Base-by-base conservation (phyloP, 2,888 invertebrate genomes). In the Lithophane ornitopus region DNA sequence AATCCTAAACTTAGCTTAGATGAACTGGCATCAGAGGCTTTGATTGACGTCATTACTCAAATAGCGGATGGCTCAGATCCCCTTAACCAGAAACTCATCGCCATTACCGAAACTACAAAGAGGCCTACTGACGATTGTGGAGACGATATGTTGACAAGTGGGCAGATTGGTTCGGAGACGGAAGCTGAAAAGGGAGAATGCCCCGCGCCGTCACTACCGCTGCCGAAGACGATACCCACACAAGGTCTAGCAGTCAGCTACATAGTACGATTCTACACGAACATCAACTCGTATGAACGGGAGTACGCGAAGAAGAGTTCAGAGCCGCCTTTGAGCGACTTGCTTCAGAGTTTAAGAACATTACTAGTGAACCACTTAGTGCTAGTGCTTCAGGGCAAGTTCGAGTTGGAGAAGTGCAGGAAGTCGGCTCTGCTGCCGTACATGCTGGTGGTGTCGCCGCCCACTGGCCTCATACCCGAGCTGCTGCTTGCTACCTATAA, bases 281-380 rank as follows among this genome's bases (percentile, higher is more conserved):
- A 98, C 87, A 97, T 98, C 26, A 97, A 97, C 56, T 91, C 97
- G 0, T 98, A 98, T 91, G 98, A 98, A 92, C 95, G 98, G 86
- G 98, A 97, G 90, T 97, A 98, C 91, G 97, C 98, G 34, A 98
- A 98, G 96, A 97, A 97, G 91, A 97, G 98, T 87, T 98, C 98
- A 81, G 97, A 97, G 84, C 98, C 98, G 3, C 98, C 98, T 11
- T 92, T 98, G 81, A 98, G 98, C 89, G 97, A 97, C 85, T 94
- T 98, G 67, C 93, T 98, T 73, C 95, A 96, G 80, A 97, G 94
- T 89, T 90, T 97, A 85, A 94, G 97, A 83, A 96, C 97, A 74
- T 96, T 97, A 89, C 91, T 97, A 61, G 95, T 97, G 84, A 94
- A 95, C 87, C 92, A 97, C 95, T 86, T 98, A 97, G 94, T 98